Evolutionary conservation across 2,113 vertebrate genomes (phyloP), one percentile per base, ranked within the genome.

Genomic region (Oxyura jamaicensis): DNA sequence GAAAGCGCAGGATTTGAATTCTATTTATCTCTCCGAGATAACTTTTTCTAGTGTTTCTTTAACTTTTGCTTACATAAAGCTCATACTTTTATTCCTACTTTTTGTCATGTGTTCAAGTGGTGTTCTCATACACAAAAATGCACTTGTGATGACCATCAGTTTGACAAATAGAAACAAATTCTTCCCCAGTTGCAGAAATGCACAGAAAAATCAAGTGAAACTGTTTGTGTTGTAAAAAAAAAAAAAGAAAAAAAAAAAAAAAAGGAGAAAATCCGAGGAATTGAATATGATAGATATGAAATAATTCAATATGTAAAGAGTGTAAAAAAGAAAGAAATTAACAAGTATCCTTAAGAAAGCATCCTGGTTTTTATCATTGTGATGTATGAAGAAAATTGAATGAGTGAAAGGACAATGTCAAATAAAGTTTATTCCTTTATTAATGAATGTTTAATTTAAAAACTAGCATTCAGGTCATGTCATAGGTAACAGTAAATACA

Each of bases 391-490:
- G 82, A 95, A 73, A 78, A 91, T 87, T 65, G 56, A 91, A 88
- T 91, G 92, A 93, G 87, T 67, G 82, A 86, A 92, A 94, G 79
- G 76, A 93, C 81, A 81, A 86, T 74, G 88, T 97, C 88, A 93
- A 77, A 88, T 50, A 90, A 96, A 96, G 90, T 94, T 87, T 96
- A 91, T 93, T 95, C 74, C 93, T 59, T 95, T 97, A 92, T 97
- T 98, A 98, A 97, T 97, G 97, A 97, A 98, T 94, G 82, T 95
- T 96, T 96, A 94, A 95, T 97, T 98, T 97, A 95, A 97, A 96
- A 98, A 98, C 98, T 97, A 97, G 92, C 96, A 98, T 98, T 98
- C 97, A 97, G 86, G 91, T 79, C 86, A 95, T 97, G 97, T 97
- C 97, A 94, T 88, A 97, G 92, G 91, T 95, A 98, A 97, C 81